Percentiles rank a stretch among this genome's conserved stretches.
Evolutionary conservation across 2,113 vertebrate genomes (phyloP).

Genomic region (Rhadina sibilatrix): DNA sequence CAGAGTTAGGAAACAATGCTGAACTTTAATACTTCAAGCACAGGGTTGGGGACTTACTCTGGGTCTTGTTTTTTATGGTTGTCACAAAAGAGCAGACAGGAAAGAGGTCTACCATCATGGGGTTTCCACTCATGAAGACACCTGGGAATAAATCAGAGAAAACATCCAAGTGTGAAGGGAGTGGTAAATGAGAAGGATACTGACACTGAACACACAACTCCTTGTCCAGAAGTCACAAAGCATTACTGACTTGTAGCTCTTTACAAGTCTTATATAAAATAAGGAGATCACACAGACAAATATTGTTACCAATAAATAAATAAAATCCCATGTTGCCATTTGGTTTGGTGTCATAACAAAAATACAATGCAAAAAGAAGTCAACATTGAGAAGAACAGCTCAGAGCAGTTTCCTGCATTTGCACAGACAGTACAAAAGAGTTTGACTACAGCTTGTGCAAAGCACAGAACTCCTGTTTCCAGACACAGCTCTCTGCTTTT

Average conservation of each 20-base stretch:
- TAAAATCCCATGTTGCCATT: neutral
- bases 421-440: neutral
- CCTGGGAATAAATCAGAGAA: constrained; percentile 63
- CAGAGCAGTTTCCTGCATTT: neutral
- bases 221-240: neutral
- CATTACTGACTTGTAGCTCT: neutral
- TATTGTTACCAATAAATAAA: neutral
- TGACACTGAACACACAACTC: neutral
- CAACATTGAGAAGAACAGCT: neutral
- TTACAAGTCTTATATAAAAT: neutral
- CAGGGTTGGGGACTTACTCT: constrained; percentile 79
- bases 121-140: constrained; percentile 96
- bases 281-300: neutral
- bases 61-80: constrained; percentile 98
- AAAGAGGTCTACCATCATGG: constrained; percentile 89
- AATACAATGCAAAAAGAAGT: neutral
- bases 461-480: neutral
- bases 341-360: neutral
- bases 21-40: neutral
- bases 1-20: neutral
- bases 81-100: constrained; percentile 96
- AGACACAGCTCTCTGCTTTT: neutral
- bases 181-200: neutral
- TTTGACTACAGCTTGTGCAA: neutral
- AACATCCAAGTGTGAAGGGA: neutral